Evolutionary conservation across 2,888 invertebrate genomes (phyloP), one percentile per base, ranked within the genome.

Genomic region (Girardia tigrina): DNA sequence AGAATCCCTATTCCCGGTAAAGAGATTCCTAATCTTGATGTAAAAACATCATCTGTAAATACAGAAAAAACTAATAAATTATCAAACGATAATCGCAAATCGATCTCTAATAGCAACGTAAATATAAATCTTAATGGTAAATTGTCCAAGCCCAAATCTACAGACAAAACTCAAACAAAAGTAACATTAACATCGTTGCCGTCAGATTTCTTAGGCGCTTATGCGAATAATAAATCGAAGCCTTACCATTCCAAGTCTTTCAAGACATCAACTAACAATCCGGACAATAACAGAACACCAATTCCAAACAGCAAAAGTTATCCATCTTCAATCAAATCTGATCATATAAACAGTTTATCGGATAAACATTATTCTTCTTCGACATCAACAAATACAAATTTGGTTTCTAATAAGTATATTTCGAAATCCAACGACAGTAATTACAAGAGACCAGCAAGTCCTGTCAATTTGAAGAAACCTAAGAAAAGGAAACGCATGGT

Each of bases 231-330:
- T 56, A 56, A 56, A 56, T 12, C 56, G 56, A 56, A 56, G 56
- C 56, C 56, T 56, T 56, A 56, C n/a, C n/a, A 56, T 56, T 56
- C 56, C 4, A 56, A 56, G 56, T 56, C 56, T 56, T 56, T 56
- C 56, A 56, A 56, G 56, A 16, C 56, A 56, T 56, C 56, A 56
- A 23, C 23, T 56, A 12, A n/a, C n/a, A 56, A 56, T 16, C 6
- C 8, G n/a, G 56, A 56, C 4, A 56, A 4, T n/a, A 56, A 56
- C n/a, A 4, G 56, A 56, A 56, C n/a, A n/a, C 56, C 56, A n/a
- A 56, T 56, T 12, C 56, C n/a, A 20, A 56, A 56, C n/a, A 56
- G 8, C n/a, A 56, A 56, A 56, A 56, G 56, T 56, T n/a, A 56
- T 56, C n/a, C 56, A 4, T 56, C 56, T 4, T 56, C 56, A 56